phyloP scores from a whole-genome alignment of 2,888 invertebrate species.

The Deilephila elpenor region DNA sequence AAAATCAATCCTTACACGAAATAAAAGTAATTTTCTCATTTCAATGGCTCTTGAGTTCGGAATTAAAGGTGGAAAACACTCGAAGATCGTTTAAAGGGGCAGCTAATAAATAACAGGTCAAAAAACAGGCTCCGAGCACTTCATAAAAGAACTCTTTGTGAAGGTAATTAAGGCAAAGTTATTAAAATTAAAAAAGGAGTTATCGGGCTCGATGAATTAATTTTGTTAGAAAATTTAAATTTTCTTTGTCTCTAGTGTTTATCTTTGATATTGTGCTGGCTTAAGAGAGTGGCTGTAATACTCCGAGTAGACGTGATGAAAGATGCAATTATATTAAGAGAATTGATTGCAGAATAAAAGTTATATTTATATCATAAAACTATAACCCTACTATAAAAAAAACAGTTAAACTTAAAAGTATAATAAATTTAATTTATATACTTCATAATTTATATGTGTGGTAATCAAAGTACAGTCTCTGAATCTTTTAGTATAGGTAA shows the following conservation, averaged over 20 bases:
- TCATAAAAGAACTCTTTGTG: slow-evolving; percentile 50
- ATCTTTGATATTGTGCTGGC: slow-evolving; percentile 46
- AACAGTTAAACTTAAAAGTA: too few relatives aligned
- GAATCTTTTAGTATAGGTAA: too few relatives aligned
- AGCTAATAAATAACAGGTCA: slow-evolving; percentile 30
- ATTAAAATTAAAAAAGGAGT: slow-evolving; percentile 48
- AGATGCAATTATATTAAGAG: too few relatives aligned
- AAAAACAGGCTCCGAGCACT: slow-evolving; percentile 41
- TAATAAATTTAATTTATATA: too few relatives aligned
- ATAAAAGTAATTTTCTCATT: slow-evolving; percentile 15
- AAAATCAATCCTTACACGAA: slow-evolving; percentile 15
- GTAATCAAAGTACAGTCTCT: too few relatives aligned
- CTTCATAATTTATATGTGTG: too few relatives aligned
- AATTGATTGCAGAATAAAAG: too few relatives aligned
- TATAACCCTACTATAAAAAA: too few relatives aligned
- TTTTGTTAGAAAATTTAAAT: slow-evolving; percentile 57
- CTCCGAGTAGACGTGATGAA: too few relatives aligned
- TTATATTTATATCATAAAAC: too few relatives aligned
- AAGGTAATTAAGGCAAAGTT: slow-evolving; percentile 57
- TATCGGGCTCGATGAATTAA: slow-evolving; percentile 68
- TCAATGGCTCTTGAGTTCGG: slow-evolving; percentile 28
- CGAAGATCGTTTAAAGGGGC: slow-evolving; percentile 27
- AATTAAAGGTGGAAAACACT: slow-evolving; percentile 54
- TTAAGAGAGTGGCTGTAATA: background rate
- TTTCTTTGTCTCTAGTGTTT: slow-evolving; percentile 53